A percentile compares a stretch with the other conserved stretches of the same genome.
Evolutionary conservation across 2,113 vertebrate genomes (phyloP).

Genomic region (Machaerirhynchus nigripectus): DNA sequence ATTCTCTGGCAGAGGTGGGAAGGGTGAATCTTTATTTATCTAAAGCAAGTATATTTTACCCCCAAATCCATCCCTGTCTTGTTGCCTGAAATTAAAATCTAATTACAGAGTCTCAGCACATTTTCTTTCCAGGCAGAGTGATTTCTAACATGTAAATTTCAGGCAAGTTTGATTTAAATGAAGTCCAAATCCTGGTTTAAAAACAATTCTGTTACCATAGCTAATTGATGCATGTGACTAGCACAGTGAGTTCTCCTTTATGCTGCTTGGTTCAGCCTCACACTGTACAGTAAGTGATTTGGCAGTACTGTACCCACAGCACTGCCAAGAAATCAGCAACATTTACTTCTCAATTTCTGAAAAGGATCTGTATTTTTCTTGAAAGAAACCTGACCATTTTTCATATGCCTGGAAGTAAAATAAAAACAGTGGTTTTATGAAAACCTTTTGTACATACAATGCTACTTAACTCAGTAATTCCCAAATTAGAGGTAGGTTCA

Average conservation of each 20-base stretch:
- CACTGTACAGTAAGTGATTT: slow-evolving; percentile 21
- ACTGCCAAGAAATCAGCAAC: slow-evolving; percentile 50
- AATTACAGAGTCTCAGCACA: slow-evolving; percentile 41
- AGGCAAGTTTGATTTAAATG: slow-evolving; percentile 56
- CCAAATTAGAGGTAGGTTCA: not conserved
- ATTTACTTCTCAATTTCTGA: slow-evolving; percentile 31
- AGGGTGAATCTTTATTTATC: not conserved
- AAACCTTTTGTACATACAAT: not conserved
- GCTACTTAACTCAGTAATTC: not conserved
- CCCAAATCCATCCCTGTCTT: not conserved
- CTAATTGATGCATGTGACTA: slow-evolving; percentile 58
- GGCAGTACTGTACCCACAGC: not conserved
- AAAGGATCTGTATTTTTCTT: not conserved
- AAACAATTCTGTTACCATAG: slow-evolving; percentile 64
- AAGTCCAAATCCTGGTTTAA: slow-evolving; percentile 46
- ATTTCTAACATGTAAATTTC: slow-evolving; percentile 49
- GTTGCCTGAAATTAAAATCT: slow-evolving; percentile 49
- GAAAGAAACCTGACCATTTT: not conserved
- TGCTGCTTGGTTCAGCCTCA: slow-evolving; percentile 30
- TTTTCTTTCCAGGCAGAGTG: slow-evolving; percentile 9
- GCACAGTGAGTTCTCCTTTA: slow-evolving; percentile 33
- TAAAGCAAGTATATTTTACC: not conserved
- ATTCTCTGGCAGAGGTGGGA: not conserved
- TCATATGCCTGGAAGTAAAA: not conserved
- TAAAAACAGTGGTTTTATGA: not conserved